Conservation (phyloP, 2,888 invertebrate species). For the Lamproptera curius region DNA sequence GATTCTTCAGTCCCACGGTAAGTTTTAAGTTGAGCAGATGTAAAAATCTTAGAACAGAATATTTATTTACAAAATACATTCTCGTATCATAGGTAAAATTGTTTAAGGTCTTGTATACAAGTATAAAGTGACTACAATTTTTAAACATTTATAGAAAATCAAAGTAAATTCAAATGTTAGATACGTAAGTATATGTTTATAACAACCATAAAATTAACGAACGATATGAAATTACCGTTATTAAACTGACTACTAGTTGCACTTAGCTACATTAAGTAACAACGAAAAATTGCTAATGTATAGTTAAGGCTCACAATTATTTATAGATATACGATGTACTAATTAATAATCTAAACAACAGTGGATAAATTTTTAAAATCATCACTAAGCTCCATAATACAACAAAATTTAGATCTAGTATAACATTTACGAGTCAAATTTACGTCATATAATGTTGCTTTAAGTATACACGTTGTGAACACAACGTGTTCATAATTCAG, state of each 20-base stretch:
- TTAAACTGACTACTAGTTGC: conserved; percentile 42
- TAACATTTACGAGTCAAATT: conserved; percentile 54
- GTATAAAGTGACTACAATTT: conserved; percentile 63
- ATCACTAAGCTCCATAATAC: conserved; percentile 59
- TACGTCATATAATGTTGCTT: conserved; percentile 38
- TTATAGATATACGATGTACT: conserved; percentile 46
- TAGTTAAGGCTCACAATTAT: conserved; percentile 63
- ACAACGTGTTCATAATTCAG: conserved; percentile 24
- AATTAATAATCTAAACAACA: conserved; percentile 67
- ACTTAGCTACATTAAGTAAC: conserved; percentile 51
- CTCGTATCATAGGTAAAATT: conserved; percentile 57
- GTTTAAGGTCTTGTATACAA: conserved; percentile 53
- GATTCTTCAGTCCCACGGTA: conserved; percentile 59
- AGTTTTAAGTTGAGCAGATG: conserved; percentile 75
- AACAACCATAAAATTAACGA: conserved; percentile 40
- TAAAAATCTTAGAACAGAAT: conserved; percentile 70
- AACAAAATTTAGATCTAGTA: conserved; percentile 63
- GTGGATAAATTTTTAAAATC: conserved; percentile 67
- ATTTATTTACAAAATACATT: conserved; percentile 71
- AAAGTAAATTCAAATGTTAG: conserved; percentile 32
- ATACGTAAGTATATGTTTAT: conserved; percentile 33
- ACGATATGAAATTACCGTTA: conserved; percentile 46
- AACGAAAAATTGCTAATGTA: conserved; percentile 61
- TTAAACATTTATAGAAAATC: conserved; percentile 40
- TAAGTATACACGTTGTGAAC: conserved; percentile 28